Evolutionary conservation across 2,888 invertebrate genomes (phyloP), one percentile per base, ranked within the genome.

Genomic region (Cheilosia pagana): DNA sequence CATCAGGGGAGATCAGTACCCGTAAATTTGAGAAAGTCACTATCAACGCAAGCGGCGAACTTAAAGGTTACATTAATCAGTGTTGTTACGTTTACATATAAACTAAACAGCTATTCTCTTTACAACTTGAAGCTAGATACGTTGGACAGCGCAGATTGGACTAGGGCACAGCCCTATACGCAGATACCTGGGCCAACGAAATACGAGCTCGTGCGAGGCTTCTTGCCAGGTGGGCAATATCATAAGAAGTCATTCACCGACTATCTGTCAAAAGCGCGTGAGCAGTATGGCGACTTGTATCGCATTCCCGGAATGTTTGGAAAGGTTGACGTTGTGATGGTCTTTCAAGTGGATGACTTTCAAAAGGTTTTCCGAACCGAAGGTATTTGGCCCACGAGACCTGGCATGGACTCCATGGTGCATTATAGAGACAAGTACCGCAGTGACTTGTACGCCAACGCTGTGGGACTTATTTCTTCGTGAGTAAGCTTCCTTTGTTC

Each of bases 331-430:
- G 87, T 92, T n/a, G 90, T 93, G 1, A 87, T 92, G 12, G 83
- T 92, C 3, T 93, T 93, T 86, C 91, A 93, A 88, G 92, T 93
- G 0, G 92, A 93, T n/a, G 93, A 93, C 87, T 92, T 93, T 50
- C 92, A 92, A 87, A 90, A 91, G 88, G 88, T 93, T 53, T 92
- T 91, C 87, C 91, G 93, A 23, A 89, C 91, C 12, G 93, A 93
- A 88, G 93, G 93, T 2, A 76, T 87, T 7, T 93, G 92, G 91
- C 93, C 93, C 0, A 62, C 83, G 3, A 89, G 93, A 63, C 87
- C 90, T 1, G 90, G 91, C 0, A 86, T 92, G 43, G 91, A 92
- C 10, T 88, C 91, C 0, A 87, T 93, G 25, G 81, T 86, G 5
- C 88, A 92, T 77, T 93, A 93, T 87, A 89, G 93, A 10, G 88